Evolutionary conservation across 2,797 vertebrate genomes (phyloP).

Genomic region (Cottoperca gobio): DNA sequence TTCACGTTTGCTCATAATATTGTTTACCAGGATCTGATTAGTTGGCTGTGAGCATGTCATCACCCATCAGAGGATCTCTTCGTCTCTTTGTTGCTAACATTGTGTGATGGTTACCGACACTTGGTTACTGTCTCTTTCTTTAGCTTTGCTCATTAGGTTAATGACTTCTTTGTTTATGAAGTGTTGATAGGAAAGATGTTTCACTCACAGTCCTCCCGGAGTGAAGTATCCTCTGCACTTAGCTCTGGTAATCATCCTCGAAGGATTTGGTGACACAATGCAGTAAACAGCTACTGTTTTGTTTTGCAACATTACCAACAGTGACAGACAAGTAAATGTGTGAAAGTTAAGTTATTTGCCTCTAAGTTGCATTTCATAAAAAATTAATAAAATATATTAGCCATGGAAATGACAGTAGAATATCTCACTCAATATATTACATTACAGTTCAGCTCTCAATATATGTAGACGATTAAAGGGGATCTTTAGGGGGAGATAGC

Average conservation of each 20-base stretch:
- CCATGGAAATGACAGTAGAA: not conserved
- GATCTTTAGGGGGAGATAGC: no score
- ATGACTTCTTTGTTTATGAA: conserved; percentile 67
- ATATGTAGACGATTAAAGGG: no score
- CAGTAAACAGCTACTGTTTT: conserved; percentile 57
- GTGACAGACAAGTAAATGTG: conserved; percentile 25
- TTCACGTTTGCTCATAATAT: not conserved
- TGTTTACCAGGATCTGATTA: not conserved
- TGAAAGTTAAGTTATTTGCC: not conserved
- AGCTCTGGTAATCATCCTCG: conserved; percentile 62
- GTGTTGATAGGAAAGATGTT: conserved; percentile 42
- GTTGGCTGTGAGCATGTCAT: not conserved
- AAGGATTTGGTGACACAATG: conserved; percentile 41
- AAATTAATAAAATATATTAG: not conserved
- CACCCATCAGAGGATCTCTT: not conserved
- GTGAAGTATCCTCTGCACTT: conserved; percentile 22
- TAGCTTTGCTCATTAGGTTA: conserved; percentile 71
- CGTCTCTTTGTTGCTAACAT: conserved; percentile 12
- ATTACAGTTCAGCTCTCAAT: no score
- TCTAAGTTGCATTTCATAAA: not conserved
- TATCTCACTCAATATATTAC: not conserved
- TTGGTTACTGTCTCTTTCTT: conserved; percentile 48
- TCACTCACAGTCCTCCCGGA: conserved; percentile 44
- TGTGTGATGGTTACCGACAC: conserved; percentile 40
- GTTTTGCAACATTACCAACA: conserved; percentile 27